A percentile compares a stretch with the other conserved stretches of the same genome.
phyloP scores from a whole-genome alignment of 2,797 vertebrate species.

The Discoglossus pictus region DNA sequence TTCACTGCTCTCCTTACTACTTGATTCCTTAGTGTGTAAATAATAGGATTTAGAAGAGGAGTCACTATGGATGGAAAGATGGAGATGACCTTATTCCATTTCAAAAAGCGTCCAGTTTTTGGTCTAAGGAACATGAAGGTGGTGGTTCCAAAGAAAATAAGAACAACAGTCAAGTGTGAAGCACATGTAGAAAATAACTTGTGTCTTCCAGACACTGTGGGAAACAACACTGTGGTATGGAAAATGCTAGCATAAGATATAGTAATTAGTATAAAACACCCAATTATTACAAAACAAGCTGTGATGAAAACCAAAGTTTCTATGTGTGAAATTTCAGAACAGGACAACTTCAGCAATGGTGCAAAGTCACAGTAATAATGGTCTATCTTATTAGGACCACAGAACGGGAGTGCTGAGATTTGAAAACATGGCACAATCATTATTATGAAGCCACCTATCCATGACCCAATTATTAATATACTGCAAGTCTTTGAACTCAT shows the following conservation, averaged over 20 bases:
- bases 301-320: not conserved
- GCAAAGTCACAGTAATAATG: constrained; percentile 27
- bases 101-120: constrained; percentile 54
- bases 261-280: constrained; percentile 13
- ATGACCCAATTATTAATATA: no score
- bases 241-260: not conserved
- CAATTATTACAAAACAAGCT: constrained; percentile 4
- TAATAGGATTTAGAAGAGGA: constrained; percentile 56
- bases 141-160: constrained; percentile 6
- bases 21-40: constrained; percentile 57
- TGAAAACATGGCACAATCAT: not conserved
- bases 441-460: no score
- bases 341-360: not conserved
- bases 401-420: not conserved
- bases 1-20: constrained; percentile 53
- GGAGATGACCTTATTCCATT: constrained; percentile 59
- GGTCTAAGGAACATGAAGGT: constrained; percentile 56
- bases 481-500: constrained; percentile 53
- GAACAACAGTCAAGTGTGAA: constrained; percentile 1
- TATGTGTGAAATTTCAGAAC: not conserved
- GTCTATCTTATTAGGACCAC: no score
- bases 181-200: constrained; percentile 15
- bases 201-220: not conserved
- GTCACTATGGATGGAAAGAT: constrained; percentile 58
- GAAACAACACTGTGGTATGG: not conserved